Base-by-base conservation (phyloP, 1,140 invertebrate genomes). In the Formica exsecta region DNA sequence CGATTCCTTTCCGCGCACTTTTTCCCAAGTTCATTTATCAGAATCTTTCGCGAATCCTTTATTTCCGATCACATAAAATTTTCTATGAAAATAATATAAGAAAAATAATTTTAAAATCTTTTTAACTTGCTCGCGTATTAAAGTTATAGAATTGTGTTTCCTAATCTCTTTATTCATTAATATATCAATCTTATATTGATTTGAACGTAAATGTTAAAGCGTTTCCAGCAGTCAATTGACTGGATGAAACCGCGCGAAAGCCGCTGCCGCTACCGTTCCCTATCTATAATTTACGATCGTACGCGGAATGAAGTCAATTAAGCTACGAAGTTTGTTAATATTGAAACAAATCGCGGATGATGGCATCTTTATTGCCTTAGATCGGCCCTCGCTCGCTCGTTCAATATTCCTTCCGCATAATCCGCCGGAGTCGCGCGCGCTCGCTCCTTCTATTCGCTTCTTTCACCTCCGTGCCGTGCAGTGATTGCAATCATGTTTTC, bases 401-500 rank as follows among this genome's bases (percentile, higher is more conserved):
- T 83, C 61, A 83, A 62, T 83, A 83, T 83, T 83, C 79, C 79
- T 73, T 73, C 48, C 79, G 79, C 79, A 54, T 81, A 74, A 74
- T 83, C 79, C 38, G 38, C 54, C 54, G 54, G 66, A 81, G 66
- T 81, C 66, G 79, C 77, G 79, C 66, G 68, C 44, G 66, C 66
- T 25, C 44, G 36, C 76, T 32, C 76, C 36, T 65, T 38, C 66
- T 70, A 83, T 83, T 83, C n/a, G 19, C 70, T 83, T 54, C 65
- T 70, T 54, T 51, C 36, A 25, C 22, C 48, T 29, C 16, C 36
- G 22, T 71, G 11, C 36, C 54, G 25, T 59, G 41, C 59, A 66
- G 57, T 86, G 70, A 89, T 88, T 89, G 64, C 84, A 61, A 85
- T 77, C 76, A 70, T 76, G 76, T 48, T 71, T 86, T 83, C 71